Conservation (phyloP, 2,888 invertebrate genomes). For the Alentia gelatinosa region DNA sequence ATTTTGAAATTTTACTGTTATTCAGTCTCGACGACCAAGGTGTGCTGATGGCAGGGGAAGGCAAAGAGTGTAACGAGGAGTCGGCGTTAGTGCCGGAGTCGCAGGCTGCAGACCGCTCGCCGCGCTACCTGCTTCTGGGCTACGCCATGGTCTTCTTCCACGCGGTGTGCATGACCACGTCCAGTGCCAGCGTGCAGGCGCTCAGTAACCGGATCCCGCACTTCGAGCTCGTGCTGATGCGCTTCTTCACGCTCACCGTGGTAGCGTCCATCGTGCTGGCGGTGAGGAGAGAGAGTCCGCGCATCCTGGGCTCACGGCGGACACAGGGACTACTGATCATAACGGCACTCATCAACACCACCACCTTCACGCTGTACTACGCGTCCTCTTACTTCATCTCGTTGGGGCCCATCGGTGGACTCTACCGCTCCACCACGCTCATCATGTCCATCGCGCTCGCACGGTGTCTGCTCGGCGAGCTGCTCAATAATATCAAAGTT, state of each 20-base stretch:
- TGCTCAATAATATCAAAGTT: background rate
- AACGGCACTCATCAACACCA: conserved; percentile 11
- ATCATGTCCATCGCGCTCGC: background rate
- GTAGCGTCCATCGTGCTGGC: background rate
- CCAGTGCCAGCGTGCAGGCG: conserved; percentile 25
- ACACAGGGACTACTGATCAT: background rate
- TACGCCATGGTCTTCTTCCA: conserved; percentile 26
- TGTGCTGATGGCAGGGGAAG: too few species aligned
- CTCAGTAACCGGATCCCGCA: conserved; percentile 1
- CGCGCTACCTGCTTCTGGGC: background rate
- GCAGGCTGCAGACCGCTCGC: background rate
- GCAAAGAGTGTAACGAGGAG: too few species aligned
- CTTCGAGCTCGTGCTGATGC: conserved; percentile 21
- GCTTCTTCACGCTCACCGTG: background rate
- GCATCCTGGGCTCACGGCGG: background rate
- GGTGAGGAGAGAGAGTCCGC: background rate
- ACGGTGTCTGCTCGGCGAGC: background rate
- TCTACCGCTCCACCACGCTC: conserved; percentile 10
- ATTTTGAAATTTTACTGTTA: too few species aligned
- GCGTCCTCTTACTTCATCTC: conserved; percentile 12
- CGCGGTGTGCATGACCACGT: background rate
- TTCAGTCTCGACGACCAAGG: too few species aligned
- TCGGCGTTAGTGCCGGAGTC: background rate
- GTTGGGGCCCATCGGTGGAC: background rate
- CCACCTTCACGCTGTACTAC: conserved; percentile 25